Evolutionary conservation across 2,888 invertebrate genomes (phyloP).

Genomic region (Latrodectus elegans): DNA sequence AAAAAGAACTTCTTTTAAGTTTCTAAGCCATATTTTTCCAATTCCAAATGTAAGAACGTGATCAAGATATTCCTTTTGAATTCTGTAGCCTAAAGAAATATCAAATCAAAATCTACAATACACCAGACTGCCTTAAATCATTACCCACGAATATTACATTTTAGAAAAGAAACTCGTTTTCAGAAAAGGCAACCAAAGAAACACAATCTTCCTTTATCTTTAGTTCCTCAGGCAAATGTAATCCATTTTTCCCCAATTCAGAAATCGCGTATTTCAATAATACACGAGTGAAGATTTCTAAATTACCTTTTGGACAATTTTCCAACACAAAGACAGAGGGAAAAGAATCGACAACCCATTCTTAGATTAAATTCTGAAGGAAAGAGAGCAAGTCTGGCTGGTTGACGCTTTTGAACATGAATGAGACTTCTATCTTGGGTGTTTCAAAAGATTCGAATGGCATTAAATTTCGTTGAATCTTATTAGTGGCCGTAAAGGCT

Average conservation of each 20-base stretch:
- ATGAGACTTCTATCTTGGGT: conserved; percentile 14
- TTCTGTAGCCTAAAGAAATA: not conserved
- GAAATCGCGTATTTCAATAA: conserved; percentile 19
- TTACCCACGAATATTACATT: not conserved
- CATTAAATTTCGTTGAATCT: conserved; percentile 16
- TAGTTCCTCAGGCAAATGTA: conserved; percentile 29
- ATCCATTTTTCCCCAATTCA: conserved; percentile 39
- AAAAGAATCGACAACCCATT: conserved; percentile 27
- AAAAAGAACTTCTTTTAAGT: no score
- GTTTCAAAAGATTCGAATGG: not conserved
- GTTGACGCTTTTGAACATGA: conserved; percentile 12
- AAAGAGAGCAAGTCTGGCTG: not conserved
- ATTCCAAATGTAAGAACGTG: no score
- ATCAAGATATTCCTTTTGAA: not conserved
- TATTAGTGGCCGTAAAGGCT: conserved; percentile 17
- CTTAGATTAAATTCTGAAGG: conserved; percentile 39
- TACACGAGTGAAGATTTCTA: conserved; percentile 4
- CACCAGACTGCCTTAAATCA: conserved; percentile 13
- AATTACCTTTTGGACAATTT: conserved; percentile 33
- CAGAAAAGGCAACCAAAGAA: conserved; percentile 1
- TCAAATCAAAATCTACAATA: not conserved
- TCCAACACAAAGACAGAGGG: conserved; percentile 1
- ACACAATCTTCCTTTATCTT: conserved; percentile 11
- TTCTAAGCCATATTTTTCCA: no score
- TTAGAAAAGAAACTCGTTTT: conserved; percentile 2